Base-by-base conservation (phyloP, 2,797 vertebrate genomes). In the Cetoscarus ocellatus region DNA sequence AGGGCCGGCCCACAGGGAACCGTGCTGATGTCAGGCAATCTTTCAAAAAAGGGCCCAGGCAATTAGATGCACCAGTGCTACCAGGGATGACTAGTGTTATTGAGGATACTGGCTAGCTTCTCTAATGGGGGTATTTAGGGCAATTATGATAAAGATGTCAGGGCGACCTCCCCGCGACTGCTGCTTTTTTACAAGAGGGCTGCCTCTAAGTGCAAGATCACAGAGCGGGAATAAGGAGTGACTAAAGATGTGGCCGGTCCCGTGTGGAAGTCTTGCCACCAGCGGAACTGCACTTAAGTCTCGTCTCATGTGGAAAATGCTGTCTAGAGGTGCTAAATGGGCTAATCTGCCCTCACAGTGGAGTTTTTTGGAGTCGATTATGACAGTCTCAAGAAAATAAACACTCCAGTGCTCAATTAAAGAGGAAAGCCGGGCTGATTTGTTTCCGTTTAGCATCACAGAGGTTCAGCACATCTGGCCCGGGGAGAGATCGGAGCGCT, bases 111-210 rank as follows among this genome's bases (percentile, higher is more conserved):
- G 87, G 90, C 91, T 90, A 85, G 88, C 85, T 86, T 82, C 87
- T 88, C 90, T 94, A 94, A 94, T 94, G 91, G 93, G 92, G 90
- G 91, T 92, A 93, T 95, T 94, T 93, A 91, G 91, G 90, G 90
- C 92, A 94, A 93, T 94, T 94, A 93, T 93, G 91, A 93, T 91
- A 91, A 93, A 91, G 91, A 92, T 93, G 93, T 94, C 94, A 93
- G 84, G 86, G 81, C 91, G 79, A 91, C 90, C 92, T 94, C 89
- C 82, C 86, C 42, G 73, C 77, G 71, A 88, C 81, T 83, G 82
- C 86, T 86, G 86, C 88, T 86, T 89, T 88, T 88, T 39, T 39
- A 39, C 38, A 91, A 79, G 86, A 71, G 83, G 49, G 87, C 75
- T 84, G 81, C 86, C 87, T 83, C 80, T 85, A 88, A 92, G 90